These are phyloP conservation scores for Sceloporus tristichus DNA, from an alignment of 2,113 vertebrate genomes.

Conservation along the genomic window DNA sequence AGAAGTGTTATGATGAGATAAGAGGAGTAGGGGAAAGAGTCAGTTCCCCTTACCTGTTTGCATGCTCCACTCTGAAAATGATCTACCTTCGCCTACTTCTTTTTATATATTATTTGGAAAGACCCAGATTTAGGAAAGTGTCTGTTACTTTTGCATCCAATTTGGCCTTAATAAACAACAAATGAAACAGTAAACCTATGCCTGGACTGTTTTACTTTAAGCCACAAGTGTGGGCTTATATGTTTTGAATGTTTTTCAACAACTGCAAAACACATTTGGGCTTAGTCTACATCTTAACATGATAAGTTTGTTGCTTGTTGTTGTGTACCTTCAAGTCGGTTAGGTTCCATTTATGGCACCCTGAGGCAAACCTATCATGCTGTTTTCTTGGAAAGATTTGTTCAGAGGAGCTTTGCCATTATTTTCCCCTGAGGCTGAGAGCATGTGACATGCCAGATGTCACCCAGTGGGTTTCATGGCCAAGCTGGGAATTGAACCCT, in stretches of 20 bases:
- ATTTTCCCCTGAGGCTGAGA: no score
- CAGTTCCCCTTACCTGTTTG: background rate
- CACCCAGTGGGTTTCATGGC: no score
- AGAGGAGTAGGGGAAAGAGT: background rate
- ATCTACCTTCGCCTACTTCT: no score
- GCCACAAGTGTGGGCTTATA: background rate
- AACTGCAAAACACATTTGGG: background rate
- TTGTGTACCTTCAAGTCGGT: no score
- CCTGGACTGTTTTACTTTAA: background rate
- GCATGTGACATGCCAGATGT: no score
- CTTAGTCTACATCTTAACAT: background rate
- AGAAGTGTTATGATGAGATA: background rate
- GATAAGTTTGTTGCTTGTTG: no score
- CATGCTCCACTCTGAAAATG: no score
- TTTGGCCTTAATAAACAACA: background rate
- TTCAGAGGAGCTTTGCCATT: no score
- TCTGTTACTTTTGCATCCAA: background rate
- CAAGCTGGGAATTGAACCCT: no score
- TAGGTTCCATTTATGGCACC: no score
- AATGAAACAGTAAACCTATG: background rate
- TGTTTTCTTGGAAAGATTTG: no score
- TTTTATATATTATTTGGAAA: background rate
- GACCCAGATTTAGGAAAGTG: background rate
- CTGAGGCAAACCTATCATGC: no score
- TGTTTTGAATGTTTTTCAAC: background rate